Percentiles rank a stretch among this genome's conserved stretches.
Conservation (phyloP, 2,888 invertebrate genomes). For the Teleiodes luculella region DNA sequence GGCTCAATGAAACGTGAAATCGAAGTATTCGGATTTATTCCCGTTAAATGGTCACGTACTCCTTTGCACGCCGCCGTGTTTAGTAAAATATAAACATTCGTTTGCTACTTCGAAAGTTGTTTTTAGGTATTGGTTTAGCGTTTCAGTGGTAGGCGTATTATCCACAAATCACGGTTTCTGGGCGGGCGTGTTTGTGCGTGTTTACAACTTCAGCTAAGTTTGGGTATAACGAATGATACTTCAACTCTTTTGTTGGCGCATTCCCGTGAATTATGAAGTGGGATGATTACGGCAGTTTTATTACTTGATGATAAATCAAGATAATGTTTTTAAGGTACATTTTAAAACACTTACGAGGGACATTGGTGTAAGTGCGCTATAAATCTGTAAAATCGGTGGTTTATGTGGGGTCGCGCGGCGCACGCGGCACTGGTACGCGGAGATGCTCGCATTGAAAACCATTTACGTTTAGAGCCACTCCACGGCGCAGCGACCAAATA, state of each 20-base stretch:
- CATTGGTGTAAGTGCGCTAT: conserved; percentile 54
- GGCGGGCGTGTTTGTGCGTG: background rate
- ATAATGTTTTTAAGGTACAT: conserved; percentile 34
- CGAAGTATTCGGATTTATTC: conserved; percentile 13
- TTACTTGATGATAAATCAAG: conserved; percentile 32
- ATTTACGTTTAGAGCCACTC: conserved; percentile 26
- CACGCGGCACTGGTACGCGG: conserved; percentile 23
- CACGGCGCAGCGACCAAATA: conserved; percentile 7
- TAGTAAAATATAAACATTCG: no score
- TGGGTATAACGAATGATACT: conserved; percentile 18
- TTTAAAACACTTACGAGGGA: conserved; percentile 52
- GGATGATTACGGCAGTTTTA: conserved; percentile 15
- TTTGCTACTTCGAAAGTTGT: background rate
- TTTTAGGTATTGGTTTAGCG: background rate
- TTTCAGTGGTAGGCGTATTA: no score
- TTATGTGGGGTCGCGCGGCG: conserved; percentile 35
- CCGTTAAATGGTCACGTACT: conserved; percentile 12
- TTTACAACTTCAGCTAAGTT: conserved; percentile 7
- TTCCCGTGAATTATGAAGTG: conserved; percentile 1
- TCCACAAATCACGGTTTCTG: no score
- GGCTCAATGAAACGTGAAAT: conserved; percentile 52
- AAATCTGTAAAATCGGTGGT: conserved; percentile 50
- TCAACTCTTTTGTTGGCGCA: background rate
- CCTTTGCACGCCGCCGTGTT: background rate
- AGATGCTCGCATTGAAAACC: conserved; percentile 27